Conservation (phyloP, 2,113 vertebrate genomes). For the Maccullochella peelii region DNA sequence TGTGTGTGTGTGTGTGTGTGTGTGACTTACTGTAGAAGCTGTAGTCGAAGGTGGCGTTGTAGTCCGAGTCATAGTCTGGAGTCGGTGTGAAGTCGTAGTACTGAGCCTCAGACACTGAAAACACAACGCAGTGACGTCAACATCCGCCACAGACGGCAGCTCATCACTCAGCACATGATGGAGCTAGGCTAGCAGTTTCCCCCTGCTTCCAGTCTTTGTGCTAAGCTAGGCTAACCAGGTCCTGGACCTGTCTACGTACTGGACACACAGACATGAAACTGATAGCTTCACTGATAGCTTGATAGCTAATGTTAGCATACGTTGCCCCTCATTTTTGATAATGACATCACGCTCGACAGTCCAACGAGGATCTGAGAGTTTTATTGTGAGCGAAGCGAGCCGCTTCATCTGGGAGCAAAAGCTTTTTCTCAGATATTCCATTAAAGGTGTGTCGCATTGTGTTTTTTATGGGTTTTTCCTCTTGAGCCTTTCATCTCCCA, state of each 20-base stretch:
- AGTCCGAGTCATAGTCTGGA: conserved; percentile 54
- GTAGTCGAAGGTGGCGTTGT: conserved; percentile 59
- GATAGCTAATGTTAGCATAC: too few relatives aligned
- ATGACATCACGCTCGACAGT: too few relatives aligned
- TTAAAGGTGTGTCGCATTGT: neutral
- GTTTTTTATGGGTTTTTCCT: neutral
- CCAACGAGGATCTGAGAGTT: too few relatives aligned
- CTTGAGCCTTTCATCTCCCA: neutral
- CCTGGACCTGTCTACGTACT: too few relatives aligned
- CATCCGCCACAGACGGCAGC: neutral
- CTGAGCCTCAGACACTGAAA: conserved; percentile 17
- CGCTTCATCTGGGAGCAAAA: neutral
- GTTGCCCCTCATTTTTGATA: too few relatives aligned
- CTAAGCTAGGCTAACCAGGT: conserved; percentile 21
- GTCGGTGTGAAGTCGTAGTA: neutral
- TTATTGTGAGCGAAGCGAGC: too few relatives aligned
- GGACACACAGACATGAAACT: too few relatives aligned
- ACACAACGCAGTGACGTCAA: neutral
- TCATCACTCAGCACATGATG: neutral
- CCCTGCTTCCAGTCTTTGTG: conserved; percentile 19
- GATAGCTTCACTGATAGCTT: too few relatives aligned
- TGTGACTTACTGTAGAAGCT: conserved; percentile 58
- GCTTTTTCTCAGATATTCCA: fast-evolving
- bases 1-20: neutral
- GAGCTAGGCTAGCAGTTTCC: neutral